Conservation (phyloP, 2,888 invertebrate species). For the Schrankia costaestrigalis region DNA sequence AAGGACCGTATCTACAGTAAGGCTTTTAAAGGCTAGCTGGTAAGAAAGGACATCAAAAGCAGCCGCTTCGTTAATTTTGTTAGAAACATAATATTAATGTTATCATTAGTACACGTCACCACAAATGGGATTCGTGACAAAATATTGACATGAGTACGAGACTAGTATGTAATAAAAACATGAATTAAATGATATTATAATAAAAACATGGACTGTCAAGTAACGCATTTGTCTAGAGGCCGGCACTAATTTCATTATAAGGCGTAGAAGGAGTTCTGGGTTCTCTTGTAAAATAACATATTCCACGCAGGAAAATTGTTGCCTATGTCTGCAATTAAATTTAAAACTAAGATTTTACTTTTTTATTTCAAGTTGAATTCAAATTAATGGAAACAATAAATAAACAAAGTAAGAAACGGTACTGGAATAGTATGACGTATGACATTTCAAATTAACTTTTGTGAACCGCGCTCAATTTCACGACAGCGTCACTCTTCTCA, state of each 20-base stretch:
- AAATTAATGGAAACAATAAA: too few relatives aligned
- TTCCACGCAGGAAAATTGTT: too few relatives aligned
- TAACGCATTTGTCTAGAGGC: conserved; percentile 63
- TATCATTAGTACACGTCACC: conserved; percentile 70
- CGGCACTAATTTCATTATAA: conserved; percentile 70
- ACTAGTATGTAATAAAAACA: conserved; percentile 53
- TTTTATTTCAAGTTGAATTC: too few relatives aligned
- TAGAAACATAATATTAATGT: conserved; percentile 74
- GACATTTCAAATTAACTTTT: too few relatives aligned
- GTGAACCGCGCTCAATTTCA: too few relatives aligned
- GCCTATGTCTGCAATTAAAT: too few relatives aligned
- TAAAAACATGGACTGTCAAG: conserved; percentile 61
- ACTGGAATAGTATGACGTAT: too few relatives aligned
- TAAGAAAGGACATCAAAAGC: conserved; percentile 65
- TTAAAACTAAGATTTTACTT: too few relatives aligned
- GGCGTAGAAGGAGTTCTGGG: conserved; percentile 45
- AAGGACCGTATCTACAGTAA: too few relatives aligned
- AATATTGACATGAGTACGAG: conserved; percentile 69
- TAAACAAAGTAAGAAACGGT: too few relatives aligned
- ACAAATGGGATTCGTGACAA: conserved; percentile 75
- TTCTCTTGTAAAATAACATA: conserved; percentile 26
- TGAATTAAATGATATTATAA: conserved; percentile 62
- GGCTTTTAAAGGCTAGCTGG: too few relatives aligned
- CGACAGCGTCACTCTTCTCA: too few relatives aligned
- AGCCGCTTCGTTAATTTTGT: conserved; percentile 66